Conservation (phyloP, 2,113 vertebrate genomes). For the Alouatta palliata region DNA sequence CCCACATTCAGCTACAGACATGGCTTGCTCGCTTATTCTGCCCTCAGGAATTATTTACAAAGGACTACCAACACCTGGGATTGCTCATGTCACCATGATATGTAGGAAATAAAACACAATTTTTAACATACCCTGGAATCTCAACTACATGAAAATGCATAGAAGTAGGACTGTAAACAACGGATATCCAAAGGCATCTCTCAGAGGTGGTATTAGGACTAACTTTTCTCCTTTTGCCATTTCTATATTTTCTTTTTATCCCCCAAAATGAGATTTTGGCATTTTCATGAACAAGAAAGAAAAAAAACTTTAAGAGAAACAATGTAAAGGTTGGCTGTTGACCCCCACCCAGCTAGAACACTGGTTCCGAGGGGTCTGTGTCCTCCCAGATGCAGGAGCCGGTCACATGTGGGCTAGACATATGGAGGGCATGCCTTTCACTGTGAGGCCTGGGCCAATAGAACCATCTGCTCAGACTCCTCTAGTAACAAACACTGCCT, state of each 20-base stretch:
- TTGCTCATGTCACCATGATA: not conserved
- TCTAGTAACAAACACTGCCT: not conserved
- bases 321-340: no score
- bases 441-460: not conserved
- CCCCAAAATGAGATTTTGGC: not conserved
- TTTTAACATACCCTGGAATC: not conserved
- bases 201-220: not conserved
- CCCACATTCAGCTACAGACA: not conserved
- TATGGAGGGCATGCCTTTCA: accelerated
- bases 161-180: not conserved
- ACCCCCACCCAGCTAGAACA: accelerated
- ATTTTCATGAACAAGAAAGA: not conserved
- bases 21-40: not conserved
- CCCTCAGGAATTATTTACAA: not conserved
- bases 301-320: not conserved
- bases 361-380: not conserved
- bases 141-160: not conserved
- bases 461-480: not conserved
- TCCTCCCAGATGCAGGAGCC: accelerated
- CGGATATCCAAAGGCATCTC: not conserved
- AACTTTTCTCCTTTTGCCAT: not conserved
- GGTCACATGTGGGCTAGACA: not conserved
- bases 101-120: not conserved
- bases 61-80: not conserved
- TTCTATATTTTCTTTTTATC: not conserved